Evolutionary conservation across 2,797 vertebrate species (phyloP).

Genomic region (Chelidonichthys spinosus): DNA sequence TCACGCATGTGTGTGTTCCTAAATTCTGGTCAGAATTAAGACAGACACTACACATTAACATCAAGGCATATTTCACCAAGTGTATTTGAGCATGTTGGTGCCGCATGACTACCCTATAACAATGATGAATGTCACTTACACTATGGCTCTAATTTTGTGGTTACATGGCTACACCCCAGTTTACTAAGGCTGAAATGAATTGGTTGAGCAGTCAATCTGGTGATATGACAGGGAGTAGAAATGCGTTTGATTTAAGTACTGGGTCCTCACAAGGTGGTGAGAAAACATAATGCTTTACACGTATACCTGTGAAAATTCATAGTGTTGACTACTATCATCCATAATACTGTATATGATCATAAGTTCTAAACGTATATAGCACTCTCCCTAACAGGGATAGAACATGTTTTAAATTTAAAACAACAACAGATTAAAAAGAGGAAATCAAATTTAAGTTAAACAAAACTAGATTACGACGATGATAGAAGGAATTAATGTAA

Average conservation of each 20-base stretch:
- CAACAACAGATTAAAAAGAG: not conserved
- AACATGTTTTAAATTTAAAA: not conserved
- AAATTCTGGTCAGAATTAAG: not conserved
- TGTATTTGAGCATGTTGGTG: slow-evolving; percentile 31
- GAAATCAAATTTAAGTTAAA: not conserved
- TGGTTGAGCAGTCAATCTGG: slow-evolving; percentile 3
- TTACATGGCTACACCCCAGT: slow-evolving; percentile 41
- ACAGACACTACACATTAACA: not conserved
- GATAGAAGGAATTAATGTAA: not conserved
- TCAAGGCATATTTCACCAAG: slow-evolving; percentile 10
- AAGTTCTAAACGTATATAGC: not conserved
- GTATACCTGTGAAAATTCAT: too few species aligned
- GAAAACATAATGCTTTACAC: not conserved
- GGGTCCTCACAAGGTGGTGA: not conserved
- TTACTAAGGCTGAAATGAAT: slow-evolving; percentile 2
- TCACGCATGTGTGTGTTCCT: not conserved
- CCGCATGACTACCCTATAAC: not conserved
- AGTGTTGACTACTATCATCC: too few species aligned
- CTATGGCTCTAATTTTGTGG: slow-evolving; percentile 6
- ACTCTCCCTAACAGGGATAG: not conserved
- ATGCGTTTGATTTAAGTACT: not conserved
- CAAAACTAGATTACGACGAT: not conserved
- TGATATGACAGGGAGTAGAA: not conserved
- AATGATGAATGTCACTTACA: slow-evolving; percentile 21
- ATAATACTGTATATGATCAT: not conserved